Base-by-base conservation (phyloP, 2,113 vertebrate genomes). In the Sinocyclocheilus maitianheensis region DNA sequence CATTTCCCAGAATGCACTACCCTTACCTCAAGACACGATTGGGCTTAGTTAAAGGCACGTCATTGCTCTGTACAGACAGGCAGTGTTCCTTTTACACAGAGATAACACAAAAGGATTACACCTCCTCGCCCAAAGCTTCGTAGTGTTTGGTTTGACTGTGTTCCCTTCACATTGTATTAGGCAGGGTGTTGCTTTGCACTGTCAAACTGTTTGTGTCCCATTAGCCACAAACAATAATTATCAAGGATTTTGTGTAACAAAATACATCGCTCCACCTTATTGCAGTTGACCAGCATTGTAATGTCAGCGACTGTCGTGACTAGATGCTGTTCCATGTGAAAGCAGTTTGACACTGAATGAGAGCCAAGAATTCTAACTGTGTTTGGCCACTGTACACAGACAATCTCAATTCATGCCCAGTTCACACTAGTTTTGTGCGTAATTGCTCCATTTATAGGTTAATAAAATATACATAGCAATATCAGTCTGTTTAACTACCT, bases 11-110 rank as follows among this genome's bases (percentile, higher is more conserved):
- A 82, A 82, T 67, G 40, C 43, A 82, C 4, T 37, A 12, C 55
- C 48, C 43, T 86, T 76, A 65, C 76, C 85, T 86, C 12, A 65
- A 65, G 22, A 53, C 26, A 83, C 9, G 24, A 60, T 30, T 76
- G 26, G 46, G 46, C 46, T 83, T 0, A 53, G n/a, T 37, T 72
- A 30, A 11, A 71, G 30, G 11, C 48, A 34, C 46, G 16, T 34
- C 18, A 37, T 30, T 43, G 60, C 51, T 77, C 48, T 78, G 51
- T 55, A 34, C 76, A 78, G 53, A 0, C 1, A 43, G 34, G 5
- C 40, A 40, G 53, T 62, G 11, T 60, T 14, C 2, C 11, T 81
- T 67, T 81, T 9, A 26, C 40, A 26, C 34, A 24, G 12, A 83
- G 65, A 83, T 71, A 72, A 71, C 18, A n/a, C 62, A 48, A 26